phyloP scores from a whole-genome alignment of 92 coral and sea anemone genomes.

The Actinernus sp. region DNA sequence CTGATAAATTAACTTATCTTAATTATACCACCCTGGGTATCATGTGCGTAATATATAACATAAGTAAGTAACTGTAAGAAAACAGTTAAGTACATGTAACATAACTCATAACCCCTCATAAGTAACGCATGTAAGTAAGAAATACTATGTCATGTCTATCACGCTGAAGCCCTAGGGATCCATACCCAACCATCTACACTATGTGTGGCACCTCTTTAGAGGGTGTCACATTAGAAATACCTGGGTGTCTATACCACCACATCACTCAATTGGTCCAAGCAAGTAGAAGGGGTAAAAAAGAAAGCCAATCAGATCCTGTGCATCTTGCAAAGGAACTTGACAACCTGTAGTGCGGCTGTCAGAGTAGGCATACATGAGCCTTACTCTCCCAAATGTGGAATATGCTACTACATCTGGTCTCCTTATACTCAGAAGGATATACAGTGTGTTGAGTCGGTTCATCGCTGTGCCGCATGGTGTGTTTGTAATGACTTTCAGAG shows the following conservation, averaged over 20 bases:
- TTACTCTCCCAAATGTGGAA: conserved; percentile 7
- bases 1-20: too few relatives aligned
- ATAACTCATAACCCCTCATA: too few relatives aligned
- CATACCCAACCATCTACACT: too few relatives aligned
- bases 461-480: conserved; percentile 1
- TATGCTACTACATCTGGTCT: conserved; percentile 16
- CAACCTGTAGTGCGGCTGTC: not conserved
- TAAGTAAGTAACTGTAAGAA: too few relatives aligned
- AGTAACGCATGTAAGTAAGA: too few relatives aligned
- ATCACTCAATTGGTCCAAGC: not conserved
- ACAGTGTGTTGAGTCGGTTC: not conserved
- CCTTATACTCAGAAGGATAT: conserved; percentile 11
- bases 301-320: not conserved
- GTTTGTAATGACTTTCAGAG: not conserved
- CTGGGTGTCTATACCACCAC: conserved; percentile 8
- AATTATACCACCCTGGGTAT: too few relatives aligned
- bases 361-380: conserved; percentile 17
- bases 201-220: not conserved
- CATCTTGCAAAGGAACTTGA: conserved; percentile 2
- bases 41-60: too few relatives aligned
- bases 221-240: not conserved
- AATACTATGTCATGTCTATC: too few relatives aligned
- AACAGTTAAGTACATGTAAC: too few relatives aligned
- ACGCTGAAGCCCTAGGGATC: too few relatives aligned
- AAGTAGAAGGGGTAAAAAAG: not conserved